Percentiles rank a stretch among this genome's conserved stretches.
phyloP scores from a whole-genome alignment of 2,888 invertebrate species.

The Cremastinae sp. region DNA sequence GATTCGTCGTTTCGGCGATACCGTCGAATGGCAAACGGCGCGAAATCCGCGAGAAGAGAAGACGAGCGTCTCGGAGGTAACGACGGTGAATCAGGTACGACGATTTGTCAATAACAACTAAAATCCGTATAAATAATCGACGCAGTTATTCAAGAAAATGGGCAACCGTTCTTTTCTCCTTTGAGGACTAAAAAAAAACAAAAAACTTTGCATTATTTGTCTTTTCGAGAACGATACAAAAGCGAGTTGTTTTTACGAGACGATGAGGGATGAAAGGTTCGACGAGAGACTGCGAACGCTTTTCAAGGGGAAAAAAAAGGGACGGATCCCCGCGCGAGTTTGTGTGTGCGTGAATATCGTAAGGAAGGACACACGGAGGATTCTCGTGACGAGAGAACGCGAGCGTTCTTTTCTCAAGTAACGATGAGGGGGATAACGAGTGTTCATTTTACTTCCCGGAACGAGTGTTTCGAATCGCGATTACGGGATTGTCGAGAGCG shows the following conservation, averaged over 20 bases:
- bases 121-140: constrained; percentile 10
- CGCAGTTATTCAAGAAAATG: background rate
- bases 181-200: constrained; percentile 3
- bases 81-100: constrained; percentile 35
- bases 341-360: constrained; percentile 21
- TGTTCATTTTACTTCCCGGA: background rate
- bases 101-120: constrained; percentile 18
- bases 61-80: background rate
- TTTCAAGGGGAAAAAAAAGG: constrained; percentile 13
- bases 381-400: constrained; percentile 27
- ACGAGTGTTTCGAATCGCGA: constrained; percentile 5
- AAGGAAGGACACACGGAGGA: constrained; percentile 13
- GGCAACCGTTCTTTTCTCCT: constrained; percentile 1
- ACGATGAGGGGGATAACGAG: background rate
- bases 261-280: constrained; percentile 1
- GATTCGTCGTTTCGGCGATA: constrained; percentile 48
- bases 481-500: background rate
- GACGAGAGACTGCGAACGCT: background rate
- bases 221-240: background rate
- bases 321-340: background rate
- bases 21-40: constrained; percentile 27
- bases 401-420: constrained; percentile 18
- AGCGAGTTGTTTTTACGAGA: constrained; percentile 21
- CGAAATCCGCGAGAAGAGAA: background rate
- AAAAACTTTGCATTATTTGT: constrained; percentile 1